A percentile compares a stretch with the other conserved stretches of the same genome.
phyloP scores from a whole-genome alignment of 30 jellyfish, hydroid and myxozoan species.

The Sanderia malayensis region DNA sequence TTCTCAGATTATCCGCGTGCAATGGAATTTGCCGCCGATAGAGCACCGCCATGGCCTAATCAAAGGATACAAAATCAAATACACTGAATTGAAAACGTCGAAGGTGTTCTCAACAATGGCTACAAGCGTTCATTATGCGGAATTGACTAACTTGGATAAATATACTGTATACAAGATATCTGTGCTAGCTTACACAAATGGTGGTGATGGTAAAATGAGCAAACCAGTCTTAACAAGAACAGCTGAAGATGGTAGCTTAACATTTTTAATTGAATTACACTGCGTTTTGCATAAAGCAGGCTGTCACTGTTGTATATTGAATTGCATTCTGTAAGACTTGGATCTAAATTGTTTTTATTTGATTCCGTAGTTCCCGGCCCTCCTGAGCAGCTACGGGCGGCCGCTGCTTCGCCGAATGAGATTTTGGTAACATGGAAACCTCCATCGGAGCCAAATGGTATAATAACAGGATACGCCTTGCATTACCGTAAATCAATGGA shows the following conservation, averaged over 20 bases:
- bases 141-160: constrained; percentile 57
- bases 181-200: constrained; percentile 83
- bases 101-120: constrained; percentile 24
- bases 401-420: constrained; percentile 88
- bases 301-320: no score
- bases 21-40: constrained; percentile 76
- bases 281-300: no score
- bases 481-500: constrained; percentile 70
- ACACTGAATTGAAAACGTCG: constrained; percentile 37
- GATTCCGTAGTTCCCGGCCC: constrained; percentile 76
- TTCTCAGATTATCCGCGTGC: constrained; percentile 66
- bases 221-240: constrained; percentile 45
- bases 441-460: constrained; percentile 83
- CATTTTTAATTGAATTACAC: neutral
- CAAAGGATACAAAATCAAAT: constrained; percentile 81
- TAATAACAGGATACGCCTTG: constrained; percentile 63
- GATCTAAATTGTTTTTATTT: neutral
- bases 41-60: constrained; percentile 65
- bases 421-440: constrained; percentile 82
- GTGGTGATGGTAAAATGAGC: constrained; percentile 84
- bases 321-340: no score
- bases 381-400: constrained; percentile 77
- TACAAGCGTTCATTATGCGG: constrained; percentile 39
- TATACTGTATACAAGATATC: constrained; percentile 62
- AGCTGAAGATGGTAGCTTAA: constrained; percentile 72